Evolutionary conservation across 2,797 vertebrate species (phyloP).

Genomic region (Microcaecilia unicolor): DNA sequence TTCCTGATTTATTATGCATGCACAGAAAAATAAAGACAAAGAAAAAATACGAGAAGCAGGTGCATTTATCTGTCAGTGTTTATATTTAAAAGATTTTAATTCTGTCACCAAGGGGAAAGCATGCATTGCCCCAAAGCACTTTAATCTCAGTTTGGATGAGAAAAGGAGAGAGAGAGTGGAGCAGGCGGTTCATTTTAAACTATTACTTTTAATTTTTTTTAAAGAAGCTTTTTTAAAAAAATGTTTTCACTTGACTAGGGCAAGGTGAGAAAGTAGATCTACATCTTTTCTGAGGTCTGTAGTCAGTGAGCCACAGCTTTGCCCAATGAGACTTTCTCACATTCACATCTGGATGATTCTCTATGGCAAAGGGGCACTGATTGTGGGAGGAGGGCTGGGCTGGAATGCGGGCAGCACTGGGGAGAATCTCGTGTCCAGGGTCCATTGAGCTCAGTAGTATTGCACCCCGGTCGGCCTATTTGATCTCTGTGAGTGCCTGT

Average conservation of each 20-base stretch:
- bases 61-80: too few species aligned
- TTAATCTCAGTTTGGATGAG: conserved; percentile 23
- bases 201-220: conserved; percentile 5
- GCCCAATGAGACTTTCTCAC: conserved; percentile 60
- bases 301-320: conserved; percentile 19
- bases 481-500: conserved; percentile 40
- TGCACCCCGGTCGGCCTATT: conserved; percentile 26
- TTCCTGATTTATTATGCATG: too few species aligned
- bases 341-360: conserved; percentile 62
- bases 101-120: conserved; percentile 17
- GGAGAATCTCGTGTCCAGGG: conserved; percentile 20
- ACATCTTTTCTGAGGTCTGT: conserved; percentile 11
- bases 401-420: conserved; percentile 43
- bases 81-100: too few species aligned
- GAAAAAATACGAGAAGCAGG: too few species aligned
- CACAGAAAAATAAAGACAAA: too few species aligned
- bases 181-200: conserved; percentile 11
- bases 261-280: conserved; percentile 12
- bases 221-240: conserved; percentile 12
- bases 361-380: conserved; percentile 38
- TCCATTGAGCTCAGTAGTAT: conserved; percentile 27
- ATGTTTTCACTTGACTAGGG: conserved; percentile 17
- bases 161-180: conserved; percentile 6
- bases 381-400: conserved; percentile 36
- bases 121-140: conserved; percentile 15